Evolutionary conservation across 2,113 vertebrate genomes (phyloP).

Genomic region (Zootoca vivipara): DNA sequence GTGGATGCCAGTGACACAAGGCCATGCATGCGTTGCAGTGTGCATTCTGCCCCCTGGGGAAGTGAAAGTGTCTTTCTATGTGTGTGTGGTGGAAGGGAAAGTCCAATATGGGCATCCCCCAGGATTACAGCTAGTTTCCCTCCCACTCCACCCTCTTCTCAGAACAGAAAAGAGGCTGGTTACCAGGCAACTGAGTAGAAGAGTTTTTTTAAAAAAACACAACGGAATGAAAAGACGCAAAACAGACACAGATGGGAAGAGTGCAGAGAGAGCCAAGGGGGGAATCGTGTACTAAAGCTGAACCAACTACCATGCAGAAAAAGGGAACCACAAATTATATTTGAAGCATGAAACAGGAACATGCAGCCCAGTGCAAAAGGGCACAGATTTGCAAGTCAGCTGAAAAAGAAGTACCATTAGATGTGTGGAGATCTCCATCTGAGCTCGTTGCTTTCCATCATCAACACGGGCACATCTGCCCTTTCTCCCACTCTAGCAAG

Average conservation of each 20-base stretch:
- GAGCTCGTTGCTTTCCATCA: background rate
- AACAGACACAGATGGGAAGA: slow-evolving; percentile 11
- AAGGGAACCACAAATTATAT: background rate
- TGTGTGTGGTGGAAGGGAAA: background rate
- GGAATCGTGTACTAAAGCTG: background rate
- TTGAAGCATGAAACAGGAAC: background rate
- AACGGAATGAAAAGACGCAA: background rate
- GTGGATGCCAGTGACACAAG: background rate
- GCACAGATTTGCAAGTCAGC: background rate
- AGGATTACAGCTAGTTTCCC: slow-evolving; percentile 1
- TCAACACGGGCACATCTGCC: background rate
- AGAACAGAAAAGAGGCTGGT: slow-evolving; percentile 16
- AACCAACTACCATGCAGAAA: background rate
- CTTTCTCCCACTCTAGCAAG: background rate
- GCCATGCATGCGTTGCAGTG: background rate
- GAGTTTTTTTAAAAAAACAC: background rate
- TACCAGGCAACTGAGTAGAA: slow-evolving; percentile 24
- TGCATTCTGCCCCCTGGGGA: background rate
- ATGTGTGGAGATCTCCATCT: background rate
- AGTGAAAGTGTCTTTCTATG: background rate
- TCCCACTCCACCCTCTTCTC: slow-evolving; percentile 1
- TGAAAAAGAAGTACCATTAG: background rate
- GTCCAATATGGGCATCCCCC: slow-evolving; percentile 4
- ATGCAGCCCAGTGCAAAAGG: background rate
- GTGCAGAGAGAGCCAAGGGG: background rate